These are phyloP conservation scores for Pampusana beccarii DNA, from an alignment of 2,113 vertebrate genomes.

Conservation along the genomic window DNA sequence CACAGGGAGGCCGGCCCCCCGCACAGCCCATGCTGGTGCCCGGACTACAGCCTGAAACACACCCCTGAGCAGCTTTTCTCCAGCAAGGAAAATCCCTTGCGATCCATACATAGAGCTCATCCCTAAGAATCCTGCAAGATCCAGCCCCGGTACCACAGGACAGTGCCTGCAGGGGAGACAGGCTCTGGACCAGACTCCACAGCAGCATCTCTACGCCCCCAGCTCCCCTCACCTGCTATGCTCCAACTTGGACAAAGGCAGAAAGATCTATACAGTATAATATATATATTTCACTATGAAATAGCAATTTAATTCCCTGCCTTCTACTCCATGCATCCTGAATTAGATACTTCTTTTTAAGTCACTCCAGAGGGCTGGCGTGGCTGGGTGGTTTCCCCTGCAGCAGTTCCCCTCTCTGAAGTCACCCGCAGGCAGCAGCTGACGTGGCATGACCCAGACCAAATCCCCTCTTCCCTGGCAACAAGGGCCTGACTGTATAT, in stretches of 20 bases:
- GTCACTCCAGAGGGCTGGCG: not conserved
- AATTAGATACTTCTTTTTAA: not conserved
- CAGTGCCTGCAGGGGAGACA: not conserved
- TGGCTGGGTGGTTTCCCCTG: not conserved
- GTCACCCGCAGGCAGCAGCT: not conserved
- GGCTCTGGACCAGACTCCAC: not conserved
- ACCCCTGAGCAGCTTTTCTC: not conserved
- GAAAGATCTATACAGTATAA: slow-evolving; percentile 38
- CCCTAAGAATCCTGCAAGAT: not conserved
- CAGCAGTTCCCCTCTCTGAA: not conserved
- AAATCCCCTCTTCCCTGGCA: not conserved
- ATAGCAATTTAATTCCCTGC: slow-evolving; percentile 63
- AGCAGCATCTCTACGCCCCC: not conserved
- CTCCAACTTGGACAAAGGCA: slow-evolving; percentile 31
- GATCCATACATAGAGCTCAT: not conserved
- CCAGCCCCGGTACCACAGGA: not conserved
- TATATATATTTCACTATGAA: slow-evolving; percentile 73
- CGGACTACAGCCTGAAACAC: not conserved
- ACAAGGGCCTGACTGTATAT: not conserved
- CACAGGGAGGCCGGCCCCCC: rapidly evolving
- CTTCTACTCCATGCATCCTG: slow-evolving; percentile 37
- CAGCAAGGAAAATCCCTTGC: not conserved
- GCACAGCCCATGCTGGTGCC: not conserved
- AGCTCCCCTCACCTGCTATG: not conserved
- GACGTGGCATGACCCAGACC: not conserved